Evolutionary conservation across 1,140 invertebrate genomes (phyloP).

Genomic region (Yoshiicerus persimilis): DNA sequence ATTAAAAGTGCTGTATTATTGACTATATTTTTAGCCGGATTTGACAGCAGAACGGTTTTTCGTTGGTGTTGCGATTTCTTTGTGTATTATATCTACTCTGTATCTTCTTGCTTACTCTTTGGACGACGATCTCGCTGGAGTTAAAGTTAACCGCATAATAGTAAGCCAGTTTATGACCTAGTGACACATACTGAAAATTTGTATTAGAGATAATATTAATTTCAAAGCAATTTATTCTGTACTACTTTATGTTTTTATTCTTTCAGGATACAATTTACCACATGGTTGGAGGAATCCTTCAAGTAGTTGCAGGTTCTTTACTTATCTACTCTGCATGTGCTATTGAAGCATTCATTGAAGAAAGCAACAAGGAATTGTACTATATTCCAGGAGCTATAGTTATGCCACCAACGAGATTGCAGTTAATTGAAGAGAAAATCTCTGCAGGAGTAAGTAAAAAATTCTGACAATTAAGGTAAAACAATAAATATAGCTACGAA

Average conservation of each 20-base stretch:
- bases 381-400: constrained; percentile 16
- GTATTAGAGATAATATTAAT: neutral
- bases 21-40: neutral
- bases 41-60: neutral
- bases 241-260: neutral
- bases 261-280: constrained; percentile 12
- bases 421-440: neutral
- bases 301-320: neutral
- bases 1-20: too few relatives aligned
- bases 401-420: neutral
- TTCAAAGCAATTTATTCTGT: too few relatives aligned
- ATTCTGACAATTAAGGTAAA: neutral
- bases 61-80: neutral
- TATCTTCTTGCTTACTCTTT: constrained; percentile 1
- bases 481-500: neutral
- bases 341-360: neutral
- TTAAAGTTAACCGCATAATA: neutral
- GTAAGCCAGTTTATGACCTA: neutral
- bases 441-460: neutral
- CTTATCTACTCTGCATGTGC: neutral
- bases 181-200: neutral
- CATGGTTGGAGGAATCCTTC: neutral
- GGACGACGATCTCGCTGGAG: neutral
- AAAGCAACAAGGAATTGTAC: neutral
- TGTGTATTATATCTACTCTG: neutral